These are phyloP conservation scores for Boulengeromyrus knoepffleri DNA, from an alignment of 2,113 vertebrate genomes.

Conservation along the genomic window DNA sequence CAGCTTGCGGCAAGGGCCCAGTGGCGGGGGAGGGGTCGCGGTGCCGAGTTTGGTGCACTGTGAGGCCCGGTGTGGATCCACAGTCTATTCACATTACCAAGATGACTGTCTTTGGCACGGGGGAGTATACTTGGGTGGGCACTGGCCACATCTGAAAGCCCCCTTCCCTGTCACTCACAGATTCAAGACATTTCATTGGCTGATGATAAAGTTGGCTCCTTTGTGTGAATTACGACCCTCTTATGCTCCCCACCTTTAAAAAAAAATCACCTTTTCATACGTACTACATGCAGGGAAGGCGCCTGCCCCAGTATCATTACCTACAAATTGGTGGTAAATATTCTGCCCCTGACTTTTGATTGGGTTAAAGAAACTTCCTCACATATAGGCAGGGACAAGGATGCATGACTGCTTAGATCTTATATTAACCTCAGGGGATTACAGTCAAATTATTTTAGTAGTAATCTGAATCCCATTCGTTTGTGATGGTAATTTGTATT, in stretches of 20 bases:
- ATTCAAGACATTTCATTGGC: neutral
- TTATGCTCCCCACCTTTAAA: neutral
- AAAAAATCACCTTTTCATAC: neutral
- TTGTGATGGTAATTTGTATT: neutral
- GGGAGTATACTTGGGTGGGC: neutral
- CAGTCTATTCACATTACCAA: neutral
- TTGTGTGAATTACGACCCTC: neutral
- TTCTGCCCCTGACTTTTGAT: neutral
- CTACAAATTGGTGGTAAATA: neutral
- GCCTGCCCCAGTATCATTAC: neutral
- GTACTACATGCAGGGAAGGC: neutral
- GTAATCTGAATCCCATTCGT: neutral
- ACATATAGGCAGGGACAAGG: neutral
- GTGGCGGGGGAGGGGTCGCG: constrained; percentile 7
- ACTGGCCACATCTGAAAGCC: neutral
- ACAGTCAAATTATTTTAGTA: neutral
- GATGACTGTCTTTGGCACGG: neutral
- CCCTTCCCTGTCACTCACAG: neutral
- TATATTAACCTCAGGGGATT: neutral
- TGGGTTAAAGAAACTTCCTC: neutral
- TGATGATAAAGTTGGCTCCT: neutral
- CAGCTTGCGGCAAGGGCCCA: constrained; percentile 15
- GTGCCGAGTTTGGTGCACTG: neutral
- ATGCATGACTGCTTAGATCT: neutral
- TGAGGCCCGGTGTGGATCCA: neutral